Evolutionary conservation across 1,140 invertebrate species (phyloP).

Genomic region (Leptopilina clavipes): DNA sequence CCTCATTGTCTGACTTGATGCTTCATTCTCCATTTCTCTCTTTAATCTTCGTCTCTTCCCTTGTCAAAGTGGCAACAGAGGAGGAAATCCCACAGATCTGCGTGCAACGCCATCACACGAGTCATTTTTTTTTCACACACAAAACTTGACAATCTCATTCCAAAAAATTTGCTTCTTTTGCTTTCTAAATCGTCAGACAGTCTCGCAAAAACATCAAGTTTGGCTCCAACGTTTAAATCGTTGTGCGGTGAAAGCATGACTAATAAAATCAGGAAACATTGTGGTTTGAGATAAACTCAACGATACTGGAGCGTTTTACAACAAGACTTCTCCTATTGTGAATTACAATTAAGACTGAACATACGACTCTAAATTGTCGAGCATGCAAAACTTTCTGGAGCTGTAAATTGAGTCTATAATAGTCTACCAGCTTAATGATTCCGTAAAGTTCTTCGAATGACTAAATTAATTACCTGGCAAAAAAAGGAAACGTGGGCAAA

Average conservation of each 20-base stretch:
- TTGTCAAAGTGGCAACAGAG: background rate
- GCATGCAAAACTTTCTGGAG: background rate
- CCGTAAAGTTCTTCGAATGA: background rate
- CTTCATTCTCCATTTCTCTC: conserved; percentile 32
- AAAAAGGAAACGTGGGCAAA: background rate
- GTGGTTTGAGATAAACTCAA: background rate
- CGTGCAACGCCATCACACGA: conserved; percentile 4
- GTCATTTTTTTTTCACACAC: background rate
- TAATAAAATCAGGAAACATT: conserved; percentile 16
- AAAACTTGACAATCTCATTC: background rate
- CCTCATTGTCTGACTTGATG: conserved; percentile 46
- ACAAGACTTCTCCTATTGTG: background rate
- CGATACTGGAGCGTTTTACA: background rate
- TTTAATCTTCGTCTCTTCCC: conserved; percentile 25
- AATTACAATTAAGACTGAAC: conserved; percentile 27
- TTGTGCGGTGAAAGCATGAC: conserved; percentile 2
- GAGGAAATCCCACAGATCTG: background rate
- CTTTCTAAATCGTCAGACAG: too few relatives aligned
- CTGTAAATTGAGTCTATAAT: background rate
- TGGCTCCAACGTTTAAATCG: background rate
- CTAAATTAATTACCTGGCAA: background rate
- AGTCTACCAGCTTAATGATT: conserved; percentile 1
- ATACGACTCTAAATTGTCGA: background rate
- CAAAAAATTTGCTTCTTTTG: background rate
- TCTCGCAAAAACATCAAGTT: too few relatives aligned